Percentiles rank a stretch among this genome's conserved stretches.
Evolutionary conservation across 1,140 invertebrate genomes (phyloP).

Genomic region (Asobara japonica): DNA sequence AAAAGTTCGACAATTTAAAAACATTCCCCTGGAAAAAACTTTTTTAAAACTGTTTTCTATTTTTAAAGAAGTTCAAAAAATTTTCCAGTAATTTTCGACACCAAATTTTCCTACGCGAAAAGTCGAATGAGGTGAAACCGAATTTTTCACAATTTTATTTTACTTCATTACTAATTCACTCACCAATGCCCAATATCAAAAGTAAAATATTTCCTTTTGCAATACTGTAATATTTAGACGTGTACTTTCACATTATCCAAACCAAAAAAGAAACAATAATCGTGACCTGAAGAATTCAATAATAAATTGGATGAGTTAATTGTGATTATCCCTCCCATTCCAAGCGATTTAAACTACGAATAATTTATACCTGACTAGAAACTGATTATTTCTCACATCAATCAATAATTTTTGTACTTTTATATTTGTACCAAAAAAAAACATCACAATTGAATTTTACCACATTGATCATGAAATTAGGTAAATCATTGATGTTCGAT

Average conservation of each 20-base stretch:
- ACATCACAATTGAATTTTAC: not conserved
- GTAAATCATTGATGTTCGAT: not conserved
- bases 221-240: too few species aligned
- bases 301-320: not conserved
- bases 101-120: too few species aligned
- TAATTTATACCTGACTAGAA: conserved; percentile 6
- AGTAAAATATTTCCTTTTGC: too few species aligned
- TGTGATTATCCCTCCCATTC: not conserved
- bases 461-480: not conserved
- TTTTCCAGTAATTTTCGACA: too few species aligned
- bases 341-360: not conserved
- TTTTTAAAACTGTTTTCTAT: too few species aligned
- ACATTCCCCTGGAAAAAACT: too few species aligned
- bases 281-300: conserved; percentile 11
- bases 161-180: too few species aligned
- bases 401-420: conserved; percentile 11
- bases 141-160: too few species aligned
- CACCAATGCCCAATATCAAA: too few species aligned
- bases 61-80: too few species aligned
- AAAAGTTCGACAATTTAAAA: too few species aligned
- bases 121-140: too few species aligned
- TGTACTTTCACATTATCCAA: not conserved
- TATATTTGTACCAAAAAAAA: not conserved
- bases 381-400: not conserved
- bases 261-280: not conserved